These are phyloP conservation scores for Penaeus vannamei DNA, from an alignment of 1,140 invertebrate species.

Conservation along the genomic window DNA sequence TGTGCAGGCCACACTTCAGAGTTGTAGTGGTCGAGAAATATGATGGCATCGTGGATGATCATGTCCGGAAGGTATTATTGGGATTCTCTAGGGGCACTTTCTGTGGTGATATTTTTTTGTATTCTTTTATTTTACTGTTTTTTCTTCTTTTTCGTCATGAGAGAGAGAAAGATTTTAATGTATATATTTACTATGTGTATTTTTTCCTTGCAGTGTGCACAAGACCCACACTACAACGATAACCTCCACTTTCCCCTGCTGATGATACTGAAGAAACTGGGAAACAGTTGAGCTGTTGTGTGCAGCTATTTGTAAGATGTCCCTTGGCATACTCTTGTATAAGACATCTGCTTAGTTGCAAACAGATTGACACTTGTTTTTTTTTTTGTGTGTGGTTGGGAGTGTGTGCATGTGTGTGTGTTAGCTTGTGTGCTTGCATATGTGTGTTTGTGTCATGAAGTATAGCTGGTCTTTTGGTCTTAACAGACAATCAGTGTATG, in stretches of 20 bases:
- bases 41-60: conserved; percentile 41
- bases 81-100: not conserved
- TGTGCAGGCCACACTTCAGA: conserved; percentile 51
- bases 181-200: not conserved
- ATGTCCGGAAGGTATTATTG: conserved; percentile 40
- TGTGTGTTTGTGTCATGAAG: too few species aligned
- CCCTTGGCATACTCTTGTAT: too few species aligned
- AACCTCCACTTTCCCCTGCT: conserved; percentile 50
- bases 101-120: not conserved
- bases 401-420: too few species aligned
- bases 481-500: too few species aligned
- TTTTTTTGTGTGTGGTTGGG: too few species aligned
- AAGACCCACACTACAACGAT: conserved; percentile 50
- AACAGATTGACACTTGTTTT: too few species aligned
- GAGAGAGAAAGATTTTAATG: not conserved
- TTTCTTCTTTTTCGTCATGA: not conserved
- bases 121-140: not conserved
- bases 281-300: not conserved
- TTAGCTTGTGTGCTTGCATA: too few species aligned
- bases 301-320: too few species aligned
- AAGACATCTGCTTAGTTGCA: too few species aligned
- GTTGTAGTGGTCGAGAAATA: conserved; percentile 48
- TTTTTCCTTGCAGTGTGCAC: conserved; percentile 39
- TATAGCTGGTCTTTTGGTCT: too few species aligned
- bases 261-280: conserved; percentile 47